phyloP scores from a whole-genome alignment of 2,888 invertebrate genomes.

The Rhagophthalmus giganteus region DNA sequence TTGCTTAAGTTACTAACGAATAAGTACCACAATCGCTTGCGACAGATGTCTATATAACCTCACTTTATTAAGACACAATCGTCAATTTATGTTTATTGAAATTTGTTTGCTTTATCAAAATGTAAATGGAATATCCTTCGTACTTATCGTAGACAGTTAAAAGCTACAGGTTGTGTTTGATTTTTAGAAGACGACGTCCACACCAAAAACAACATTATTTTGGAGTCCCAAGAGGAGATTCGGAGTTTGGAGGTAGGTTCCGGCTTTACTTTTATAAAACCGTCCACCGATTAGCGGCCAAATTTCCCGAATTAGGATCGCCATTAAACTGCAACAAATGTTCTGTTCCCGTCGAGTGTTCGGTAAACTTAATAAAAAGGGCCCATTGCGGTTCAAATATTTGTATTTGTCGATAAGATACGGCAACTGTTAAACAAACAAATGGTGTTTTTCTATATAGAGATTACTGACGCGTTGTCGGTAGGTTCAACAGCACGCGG shows the following conservation, averaged over 20 bases:
- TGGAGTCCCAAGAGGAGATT: not conserved
- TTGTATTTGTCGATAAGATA: conserved; percentile 11
- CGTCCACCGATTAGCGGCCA: not conserved
- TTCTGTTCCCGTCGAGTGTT: conserved; percentile 8
- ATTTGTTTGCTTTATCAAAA: not conserved
- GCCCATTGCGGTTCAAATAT: conserved; percentile 7
- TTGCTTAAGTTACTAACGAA: not conserved
- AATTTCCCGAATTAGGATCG: too few relatives aligned
- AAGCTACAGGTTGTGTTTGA: not conserved
- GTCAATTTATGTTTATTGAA: too few relatives aligned
- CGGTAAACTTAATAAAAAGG: conserved; percentile 15
- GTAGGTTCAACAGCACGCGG: too few relatives aligned
- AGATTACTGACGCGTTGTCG: too few relatives aligned
- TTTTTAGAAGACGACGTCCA: conserved; percentile 1
- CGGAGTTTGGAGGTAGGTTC: conserved; percentile 4
- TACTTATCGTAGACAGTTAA: too few relatives aligned
- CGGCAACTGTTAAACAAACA: too few relatives aligned
- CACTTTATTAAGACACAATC: conserved; percentile 6
- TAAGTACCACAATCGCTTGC: not conserved
- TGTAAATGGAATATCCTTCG: not conserved
- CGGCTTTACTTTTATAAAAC: not conserved
- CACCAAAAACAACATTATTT: not conserved
- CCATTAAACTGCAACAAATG: too few relatives aligned
- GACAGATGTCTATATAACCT: conserved; percentile 7
- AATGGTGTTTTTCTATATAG: too few relatives aligned